A percentile compares a stretch with the other conserved stretches of the same genome.
phyloP scores from a whole-genome alignment of 2,797 vertebrate species.

The Acanthis flammea region DNA sequence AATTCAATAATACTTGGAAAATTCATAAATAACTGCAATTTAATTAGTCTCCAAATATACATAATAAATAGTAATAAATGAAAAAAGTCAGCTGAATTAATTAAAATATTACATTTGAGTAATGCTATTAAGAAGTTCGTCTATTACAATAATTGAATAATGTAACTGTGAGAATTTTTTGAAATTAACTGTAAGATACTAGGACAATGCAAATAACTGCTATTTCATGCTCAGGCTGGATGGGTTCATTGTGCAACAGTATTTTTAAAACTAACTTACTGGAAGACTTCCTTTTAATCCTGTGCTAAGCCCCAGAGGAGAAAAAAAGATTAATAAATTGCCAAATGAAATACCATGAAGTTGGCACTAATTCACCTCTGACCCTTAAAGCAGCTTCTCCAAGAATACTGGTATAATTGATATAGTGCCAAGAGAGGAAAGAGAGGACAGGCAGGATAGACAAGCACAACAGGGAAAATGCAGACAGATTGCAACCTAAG shows the following conservation, averaged over 20 bases:
- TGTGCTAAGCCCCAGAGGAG: background rate
- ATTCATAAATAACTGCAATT: background rate
- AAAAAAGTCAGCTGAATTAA: background rate
- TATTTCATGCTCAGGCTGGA: background rate
- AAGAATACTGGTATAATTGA: background rate
- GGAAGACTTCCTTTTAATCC: background rate
- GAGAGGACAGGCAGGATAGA: rapidly evolving
- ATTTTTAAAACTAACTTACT: background rate
- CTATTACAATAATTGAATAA: background rate
- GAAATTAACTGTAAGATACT: background rate
- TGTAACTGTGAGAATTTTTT: background rate
- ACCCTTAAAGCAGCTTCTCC: background rate
- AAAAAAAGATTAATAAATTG: background rate
- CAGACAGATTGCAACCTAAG: background rate
- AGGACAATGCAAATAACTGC: background rate
- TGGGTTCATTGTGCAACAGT: background rate
- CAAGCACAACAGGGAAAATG: background rate
- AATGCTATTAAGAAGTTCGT: background rate
- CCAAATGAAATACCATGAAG: background rate
- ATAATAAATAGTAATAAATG: background rate
- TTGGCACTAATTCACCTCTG: background rate
- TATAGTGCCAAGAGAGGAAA: background rate
- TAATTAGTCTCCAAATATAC: background rate
- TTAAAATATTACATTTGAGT: background rate
- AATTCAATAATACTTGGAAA: background rate